Base-by-base conservation (phyloP, 2,797 vertebrate genomes). In the Gouania willdenowi region DNA sequence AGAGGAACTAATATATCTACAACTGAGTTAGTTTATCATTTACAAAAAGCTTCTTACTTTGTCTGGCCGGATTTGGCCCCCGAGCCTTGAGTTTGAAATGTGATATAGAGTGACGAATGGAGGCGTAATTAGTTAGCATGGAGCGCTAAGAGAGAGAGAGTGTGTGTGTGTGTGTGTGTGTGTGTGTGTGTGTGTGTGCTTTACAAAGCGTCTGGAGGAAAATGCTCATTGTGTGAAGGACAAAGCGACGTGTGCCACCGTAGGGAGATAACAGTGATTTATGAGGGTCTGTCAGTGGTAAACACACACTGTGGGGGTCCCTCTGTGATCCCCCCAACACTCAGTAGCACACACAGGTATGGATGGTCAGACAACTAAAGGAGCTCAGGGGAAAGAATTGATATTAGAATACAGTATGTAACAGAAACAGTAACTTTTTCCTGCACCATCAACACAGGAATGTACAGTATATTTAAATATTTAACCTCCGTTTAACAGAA, bases 231-330 rank as follows among this genome's bases (percentile, higher is more conserved):
- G 75, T 77, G 62, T 78, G 79, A 81, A 75, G 79, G 77, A 82
- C 83, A 83, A 82, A 84, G 77, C 48, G 40, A 45, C 44, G 63
- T 61, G 57, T 78, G 80, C 73, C 78, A 83, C 68, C 58, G 11
- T 68, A 66, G 55, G 75, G 80, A 81, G 82, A 79, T 83, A 84
- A 77, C 51, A 0, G 61, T 84, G 83, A 86, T 86, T 86, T 83
- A 84, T 82, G 83, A 83, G 74, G 3, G 35, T 11, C 68, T 76
- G 80, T 78, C 80, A 77, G 26, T 42, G 75, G 72, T 78, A 79
- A 82, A 83, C 71, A 75, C 45, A 72, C 71, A 57, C 70, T 70
- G 54, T 53, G 49, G 63, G 52, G 58, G 39, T 65, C 58, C 28
- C 63, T 51, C 49, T 66, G 55, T 15, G 9, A 54, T 44, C 39